phyloP scores from a whole-genome alignment of 2,888 invertebrate genomes.

The Sinhomidia bicolor region DNA sequence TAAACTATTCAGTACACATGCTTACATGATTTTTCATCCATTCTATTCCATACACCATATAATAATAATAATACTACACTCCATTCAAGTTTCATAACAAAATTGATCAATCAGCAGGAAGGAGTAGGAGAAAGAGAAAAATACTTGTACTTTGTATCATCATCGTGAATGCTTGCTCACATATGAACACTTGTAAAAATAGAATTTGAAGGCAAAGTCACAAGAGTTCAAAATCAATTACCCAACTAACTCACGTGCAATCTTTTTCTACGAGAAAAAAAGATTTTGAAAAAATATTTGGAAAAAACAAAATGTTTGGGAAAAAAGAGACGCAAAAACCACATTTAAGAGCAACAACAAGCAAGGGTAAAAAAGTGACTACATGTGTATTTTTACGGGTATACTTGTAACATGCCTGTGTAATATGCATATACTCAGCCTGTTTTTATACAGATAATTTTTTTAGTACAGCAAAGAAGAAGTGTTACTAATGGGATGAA shows the following conservation, averaged over 20 bases:
- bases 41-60: background rate
- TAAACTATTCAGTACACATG: background rate
- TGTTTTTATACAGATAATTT: background rate
- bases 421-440: background rate
- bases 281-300: background rate
- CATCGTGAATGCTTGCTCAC: background rate
- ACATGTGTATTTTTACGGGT: too few species aligned
- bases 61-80: background rate
- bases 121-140: background rate
- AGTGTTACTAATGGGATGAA: slow-evolving; percentile 63
- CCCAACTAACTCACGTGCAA: slow-evolving; percentile 64
- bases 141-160: background rate
- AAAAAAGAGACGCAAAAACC: slow-evolving; percentile 28
- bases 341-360: slow-evolving; percentile 35
- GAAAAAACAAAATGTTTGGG: slow-evolving; percentile 43
- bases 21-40: too few species aligned
- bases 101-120: slow-evolving; percentile 1
- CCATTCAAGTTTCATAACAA: background rate
- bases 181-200: slow-evolving; percentile 59
- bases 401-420: too few species aligned
- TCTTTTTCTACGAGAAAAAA: slow-evolving; percentile 28
- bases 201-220: slow-evolving; percentile 71
- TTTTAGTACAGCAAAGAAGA: background rate
- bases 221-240: slow-evolving; percentile 72
- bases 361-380: background rate